These are phyloP conservation scores for Pyrocephalus nanus DNA, from an alignment of 2,797 vertebrate species.

Conservation along the genomic window DNA sequence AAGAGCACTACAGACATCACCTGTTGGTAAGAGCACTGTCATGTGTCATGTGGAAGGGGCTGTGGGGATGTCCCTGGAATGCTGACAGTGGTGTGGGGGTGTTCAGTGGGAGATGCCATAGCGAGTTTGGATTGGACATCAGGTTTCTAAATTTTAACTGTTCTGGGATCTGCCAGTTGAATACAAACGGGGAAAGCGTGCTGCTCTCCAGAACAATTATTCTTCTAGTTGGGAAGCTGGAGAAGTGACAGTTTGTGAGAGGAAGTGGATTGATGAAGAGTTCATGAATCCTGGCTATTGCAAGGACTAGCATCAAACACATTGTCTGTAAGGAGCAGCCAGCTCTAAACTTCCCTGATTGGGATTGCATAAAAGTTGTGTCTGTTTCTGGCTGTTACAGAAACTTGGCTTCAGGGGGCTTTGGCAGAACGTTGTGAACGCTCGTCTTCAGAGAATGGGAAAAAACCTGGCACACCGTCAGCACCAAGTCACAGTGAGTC, in stretches of 20 bases:
- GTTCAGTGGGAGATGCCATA: background rate
- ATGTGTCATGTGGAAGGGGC: background rate
- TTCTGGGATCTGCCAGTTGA: background rate
- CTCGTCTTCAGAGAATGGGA: constrained; percentile 74
- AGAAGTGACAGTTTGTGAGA: background rate
- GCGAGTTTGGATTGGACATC: background rate
- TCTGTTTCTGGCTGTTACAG: constrained; percentile 65
- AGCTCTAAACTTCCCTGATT: background rate
- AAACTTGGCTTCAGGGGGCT: constrained; percentile 75
- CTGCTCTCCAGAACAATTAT: background rate
- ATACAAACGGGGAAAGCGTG: background rate
- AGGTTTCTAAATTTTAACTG: background rate
- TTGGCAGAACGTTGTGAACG: constrained; percentile 68
- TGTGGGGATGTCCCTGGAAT: background rate
- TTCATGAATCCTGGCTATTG: background rate
- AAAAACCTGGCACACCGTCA: constrained; percentile 81
- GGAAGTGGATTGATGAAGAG: background rate
- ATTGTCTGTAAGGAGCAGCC: background rate
- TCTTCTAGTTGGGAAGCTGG: background rate
- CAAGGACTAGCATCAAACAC: background rate
- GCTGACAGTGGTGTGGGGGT: background rate
- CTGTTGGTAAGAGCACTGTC: constrained; percentile 81
- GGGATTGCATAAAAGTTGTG: background rate
- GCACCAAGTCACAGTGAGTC: constrained; percentile 60
- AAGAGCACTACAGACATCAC: constrained; percentile 63